Evolutionary conservation across 1,140 invertebrate genomes (phyloP), one percentile per base, ranked within the genome.

Genomic region (Drosophila sp.): DNA sequence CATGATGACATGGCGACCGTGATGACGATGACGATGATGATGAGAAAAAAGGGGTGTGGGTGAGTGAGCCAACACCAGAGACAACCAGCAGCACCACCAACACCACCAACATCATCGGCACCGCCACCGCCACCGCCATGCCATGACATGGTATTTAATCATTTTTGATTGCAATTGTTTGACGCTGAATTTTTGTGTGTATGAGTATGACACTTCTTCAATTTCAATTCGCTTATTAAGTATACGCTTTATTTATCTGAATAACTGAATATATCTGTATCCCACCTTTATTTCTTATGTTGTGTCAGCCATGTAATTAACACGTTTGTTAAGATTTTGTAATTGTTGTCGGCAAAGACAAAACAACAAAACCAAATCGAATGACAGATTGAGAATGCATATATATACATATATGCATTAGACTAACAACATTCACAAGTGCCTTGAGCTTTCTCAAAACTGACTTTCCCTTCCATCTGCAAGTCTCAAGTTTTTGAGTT

Each of bases 1-100:
- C 17, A 57, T 62, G 60, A 74, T 60, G 72, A 72, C 70, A 66
- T 70, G 72, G 61, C 60, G 33, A 6, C 70, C 60, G 64, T 57
- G 55, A 72, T 58, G 72, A 65, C 54, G 66, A 70, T 71, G 56
- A 60, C 54, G 29, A 65, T 44, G 66, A 54, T 73, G 44, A 73
- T 60, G 41, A 25, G 6, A 47, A 47, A 27, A 50, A 25, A 25
- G 23, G 44, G 44, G 44, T 50, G 44, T 50, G 44, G 44, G 44
- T 50, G 44, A 47, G 44, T 47, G 44, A 50, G 44, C 25, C 25
- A 50, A 50, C 44, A 50, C 44, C 44, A 50, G 23, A 50, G 44
- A 7, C 17, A 17, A 50, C 7, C 44, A 47, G 2, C 44, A 27
- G 7, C 44, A 50, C 17, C 41, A 6, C 23, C 44, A 50, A 1